Evolutionary conservation across 2,888 invertebrate genomes (phyloP), one percentile per base, ranked within the genome.

Genomic region (Agrypnus murinus): DNA sequence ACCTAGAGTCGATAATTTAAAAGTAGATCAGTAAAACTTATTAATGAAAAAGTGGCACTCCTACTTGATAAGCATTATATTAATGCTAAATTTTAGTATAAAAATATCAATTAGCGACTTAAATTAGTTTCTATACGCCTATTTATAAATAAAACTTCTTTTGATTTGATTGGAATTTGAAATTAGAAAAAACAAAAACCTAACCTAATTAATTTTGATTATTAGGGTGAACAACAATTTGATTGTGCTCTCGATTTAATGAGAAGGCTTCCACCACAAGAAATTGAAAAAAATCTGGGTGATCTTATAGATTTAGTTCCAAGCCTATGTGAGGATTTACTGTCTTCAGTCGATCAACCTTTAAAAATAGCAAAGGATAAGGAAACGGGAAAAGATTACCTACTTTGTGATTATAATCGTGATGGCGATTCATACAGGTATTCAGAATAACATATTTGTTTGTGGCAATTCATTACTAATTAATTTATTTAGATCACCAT

Each of bases 171-270:
- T 40, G 7, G 40, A n/a, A n/a, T 4, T 7, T 4, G 3, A 40
- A n/a, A 12, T 40, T 40, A 3, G 2, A 10, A n/a, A 40, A 40
- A 40, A 40, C 2, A 4, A 7, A 4, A 53, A 34, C 53, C 32
- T 34, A 53, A 53, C 34, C 53, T 32, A 14, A 7, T 32, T 63
- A 19, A 38, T 36, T 64, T n/a, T 63, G 58, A 3, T 25, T 25
- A 25, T 12, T 85, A 96, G 96, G 95, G 94, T 84, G 97, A 97
- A 84, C 93, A 96, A 87, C 97, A 98, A 88, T 94, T 99, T 91
- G 99, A 99, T 88, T 98, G 98, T 88, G 99, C 99, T 59, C 88
- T 99, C 80, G 99, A 99, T 89, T 90, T 99, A 84, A 99, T 99
- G 99, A 90, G 99, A 84, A 92, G 99, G 81, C 87, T 99, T 85